Evolutionary conservation across 2,797 vertebrate genomes (phyloP).

Genomic region (Lutjanus argentimaculatus): DNA sequence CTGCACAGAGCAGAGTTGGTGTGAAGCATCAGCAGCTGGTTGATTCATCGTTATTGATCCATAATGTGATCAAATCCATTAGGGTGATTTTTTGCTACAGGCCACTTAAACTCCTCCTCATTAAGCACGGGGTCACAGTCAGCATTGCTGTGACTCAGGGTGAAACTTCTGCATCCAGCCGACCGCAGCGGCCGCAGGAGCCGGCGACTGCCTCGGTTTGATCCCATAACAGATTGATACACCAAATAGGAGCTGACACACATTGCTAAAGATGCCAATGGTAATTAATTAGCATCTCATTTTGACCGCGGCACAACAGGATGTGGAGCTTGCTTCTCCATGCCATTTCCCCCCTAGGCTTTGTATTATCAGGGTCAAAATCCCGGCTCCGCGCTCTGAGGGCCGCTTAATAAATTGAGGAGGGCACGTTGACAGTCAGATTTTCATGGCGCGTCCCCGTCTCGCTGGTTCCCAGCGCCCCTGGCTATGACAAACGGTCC

Average conservation of each 20-base stretch:
- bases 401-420: constrained; percentile 92
- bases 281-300: constrained; percentile 99
- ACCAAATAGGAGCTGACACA: constrained; percentile 96
- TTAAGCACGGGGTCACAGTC: constrained; percentile 30
- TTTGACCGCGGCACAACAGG: constrained; percentile 94
- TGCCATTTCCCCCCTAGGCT: constrained; percentile 92
- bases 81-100: constrained; percentile 35
- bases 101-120: constrained; percentile 34
- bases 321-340: constrained; percentile 90
- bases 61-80: constrained; percentile 63
- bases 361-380: constrained; percentile 92
- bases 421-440: constrained; percentile 89
- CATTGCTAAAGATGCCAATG: constrained; percentile 96
- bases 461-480: constrained; percentile 85
- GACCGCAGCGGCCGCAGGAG: constrained; percentile 50
- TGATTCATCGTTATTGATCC: constrained; percentile 71
- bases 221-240: constrained; percentile 88
- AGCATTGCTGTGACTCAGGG: constrained; percentile 60
- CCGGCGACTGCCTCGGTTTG: constrained; percentile 73
- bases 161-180: constrained; percentile 66
- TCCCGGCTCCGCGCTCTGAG: constrained; percentile 87
- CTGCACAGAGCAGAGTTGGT: constrained; percentile 2
- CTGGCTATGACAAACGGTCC: constrained; percentile 86
- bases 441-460: constrained; percentile 90
- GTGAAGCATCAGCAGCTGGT: constrained; percentile 45